Base-by-base conservation (phyloP, 2,888 invertebrate genomes). In the Polyploca ridens region DNA sequence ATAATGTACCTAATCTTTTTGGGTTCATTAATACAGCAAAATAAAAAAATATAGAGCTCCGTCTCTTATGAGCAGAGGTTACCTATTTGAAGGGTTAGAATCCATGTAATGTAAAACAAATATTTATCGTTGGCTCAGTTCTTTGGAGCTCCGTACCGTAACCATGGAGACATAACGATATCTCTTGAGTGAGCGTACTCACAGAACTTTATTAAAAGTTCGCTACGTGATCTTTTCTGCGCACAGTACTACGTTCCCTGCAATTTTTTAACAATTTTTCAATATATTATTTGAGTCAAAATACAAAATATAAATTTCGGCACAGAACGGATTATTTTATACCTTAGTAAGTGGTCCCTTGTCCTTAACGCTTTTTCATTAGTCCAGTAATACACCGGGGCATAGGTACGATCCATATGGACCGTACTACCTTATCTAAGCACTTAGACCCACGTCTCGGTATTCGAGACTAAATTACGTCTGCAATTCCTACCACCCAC, bases 131-230 rank as follows among this genome's bases (percentile, higher is more conserved):
- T 64, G 66, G 72, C 75, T 77, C 69, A 69, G 66, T 69, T 72
- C 69, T 71, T 66, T 66, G 62, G 66, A 69, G 66, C 60, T 68
- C 41, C 38, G 64, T 67, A 64, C 64, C 62, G 71, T 73, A 70
- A 80, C 78, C 74, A 72, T 68, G 68, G 68, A 73, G 69, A 71
- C 76, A 77, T 77, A 80, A 75, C 76, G 73, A 76, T 79, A 79
- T 79, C 77, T 78, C 69, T 62, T 63, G 71, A 77, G 77, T 73
- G 77, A 82, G 78, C 72, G 69, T 78, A 82, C 78, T 83, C 77
- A 63, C 60, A 1, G 72, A 82, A 85, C 81, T 84, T 85, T 84
- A 84, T 87, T 85, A 84, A 84, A 87, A 87, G 77, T 87, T 85
- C 71, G 67, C 79, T 77, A 83, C 84, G 83, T 83, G 84, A 82